Conservation (phyloP, 2,113 vertebrate species). For the Cepphus grylle region DNA sequence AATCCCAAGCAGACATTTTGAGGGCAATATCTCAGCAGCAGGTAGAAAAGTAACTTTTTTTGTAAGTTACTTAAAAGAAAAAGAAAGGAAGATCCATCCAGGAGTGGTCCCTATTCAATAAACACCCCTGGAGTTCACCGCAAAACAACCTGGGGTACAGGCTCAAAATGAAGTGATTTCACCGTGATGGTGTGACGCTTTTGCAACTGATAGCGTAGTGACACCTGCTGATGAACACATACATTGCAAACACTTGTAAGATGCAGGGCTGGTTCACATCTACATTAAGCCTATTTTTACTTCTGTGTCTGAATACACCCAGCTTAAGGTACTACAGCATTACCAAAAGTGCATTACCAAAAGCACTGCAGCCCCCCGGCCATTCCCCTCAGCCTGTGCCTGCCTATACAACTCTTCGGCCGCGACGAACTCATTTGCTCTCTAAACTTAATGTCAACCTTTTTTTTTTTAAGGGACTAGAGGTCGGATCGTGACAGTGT, state of each 20-base stretch:
- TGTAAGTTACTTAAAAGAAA: neutral
- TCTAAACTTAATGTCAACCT: neutral
- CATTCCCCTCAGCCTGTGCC: neutral
- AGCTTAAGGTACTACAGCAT: fast-evolving
- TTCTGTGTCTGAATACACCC: neutral
- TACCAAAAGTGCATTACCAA: fast-evolving
- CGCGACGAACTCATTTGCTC: fast-evolving
- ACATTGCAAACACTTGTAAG: neutral
- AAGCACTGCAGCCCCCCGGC: neutral
- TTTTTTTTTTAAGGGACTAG: neutral
- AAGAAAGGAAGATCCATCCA: neutral
- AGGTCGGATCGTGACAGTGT: neutral
- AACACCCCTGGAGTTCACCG: neutral
- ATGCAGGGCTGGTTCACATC: neutral
- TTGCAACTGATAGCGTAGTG: neutral
- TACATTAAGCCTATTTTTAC: fast-evolving
- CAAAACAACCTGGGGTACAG: neutral
- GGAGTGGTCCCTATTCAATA: neutral
- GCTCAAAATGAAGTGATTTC: neutral
- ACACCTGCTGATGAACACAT: neutral
- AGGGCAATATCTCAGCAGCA: neutral
- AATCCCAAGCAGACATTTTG: neutral
- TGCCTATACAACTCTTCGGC: no score
- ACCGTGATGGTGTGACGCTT: neutral
- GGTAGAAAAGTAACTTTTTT: neutral